These are phyloP conservation scores for Camelus bactrianus DNA, from an alignment of 2,113 vertebrate genomes.

Conservation along the genomic window DNA sequence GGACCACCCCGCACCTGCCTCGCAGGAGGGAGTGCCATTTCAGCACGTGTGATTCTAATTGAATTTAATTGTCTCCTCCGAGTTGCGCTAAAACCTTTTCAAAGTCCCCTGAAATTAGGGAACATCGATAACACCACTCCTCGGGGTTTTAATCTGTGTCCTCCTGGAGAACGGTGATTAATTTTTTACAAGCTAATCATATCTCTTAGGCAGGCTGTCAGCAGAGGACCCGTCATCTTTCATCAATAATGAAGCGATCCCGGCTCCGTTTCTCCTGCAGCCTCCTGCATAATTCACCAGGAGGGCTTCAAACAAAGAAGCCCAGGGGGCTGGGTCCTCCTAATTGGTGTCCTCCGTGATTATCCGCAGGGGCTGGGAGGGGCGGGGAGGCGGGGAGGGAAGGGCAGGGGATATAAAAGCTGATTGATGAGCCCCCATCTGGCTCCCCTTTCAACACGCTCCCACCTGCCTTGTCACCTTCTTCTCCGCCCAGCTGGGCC, in stretches of 20 bases:
- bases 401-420: background rate
- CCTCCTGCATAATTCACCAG: slow-evolving; percentile 87
- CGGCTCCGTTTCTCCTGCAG: slow-evolving; percentile 56
- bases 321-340: background rate
- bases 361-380: background rate
- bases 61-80: slow-evolving; percentile 85
- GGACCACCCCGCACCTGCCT: rapidly evolving
- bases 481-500: background rate
- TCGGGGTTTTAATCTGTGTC: slow-evolving; percentile 79
- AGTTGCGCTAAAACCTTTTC: slow-evolving; percentile 80
- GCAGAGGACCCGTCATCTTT: slow-evolving; percentile 83
- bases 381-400: background rate
- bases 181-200: slow-evolving; percentile 89
- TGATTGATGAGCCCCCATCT: background rate
- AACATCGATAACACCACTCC: slow-evolving; percentile 70
- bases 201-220: slow-evolving; percentile 87
- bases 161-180: slow-evolving; percentile 84
- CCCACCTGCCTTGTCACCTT: background rate
- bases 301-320: slow-evolving; percentile 75
- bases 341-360: slow-evolving; percentile 68
- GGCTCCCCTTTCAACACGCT: background rate
- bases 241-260: slow-evolving; percentile 90
- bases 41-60: slow-evolving; percentile 85
- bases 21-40: slow-evolving; percentile 56
- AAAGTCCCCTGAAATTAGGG: slow-evolving; percentile 85